A percentile compares a stretch with the other conserved stretches of the same genome.
Conservation (phyloP, 2,113 vertebrate species). For the Xyrauchen texanus region DNA sequence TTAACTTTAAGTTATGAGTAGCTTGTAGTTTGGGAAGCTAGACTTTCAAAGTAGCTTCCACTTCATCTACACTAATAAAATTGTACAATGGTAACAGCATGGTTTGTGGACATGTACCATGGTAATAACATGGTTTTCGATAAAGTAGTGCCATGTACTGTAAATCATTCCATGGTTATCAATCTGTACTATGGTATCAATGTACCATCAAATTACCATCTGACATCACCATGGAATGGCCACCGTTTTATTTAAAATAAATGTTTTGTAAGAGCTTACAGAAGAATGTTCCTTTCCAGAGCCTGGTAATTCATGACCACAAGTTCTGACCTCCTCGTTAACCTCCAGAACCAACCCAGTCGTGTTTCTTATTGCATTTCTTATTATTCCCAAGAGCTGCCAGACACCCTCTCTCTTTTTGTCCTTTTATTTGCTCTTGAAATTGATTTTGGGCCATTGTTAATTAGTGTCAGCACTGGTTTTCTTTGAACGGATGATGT, state of each 20-base stretch:
- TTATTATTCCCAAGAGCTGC: slow-evolving; percentile 46
- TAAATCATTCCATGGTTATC: too few species aligned
- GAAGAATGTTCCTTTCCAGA: slow-evolving; percentile 7
- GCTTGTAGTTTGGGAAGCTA: too few species aligned
- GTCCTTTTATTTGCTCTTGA: slow-evolving; percentile 55
- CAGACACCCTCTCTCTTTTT: slow-evolving; percentile 24
- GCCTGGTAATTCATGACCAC: background rate
- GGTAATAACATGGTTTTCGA: too few species aligned
- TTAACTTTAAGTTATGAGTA: too few species aligned
- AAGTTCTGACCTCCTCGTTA: slow-evolving; percentile 8
- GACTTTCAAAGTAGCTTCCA: too few species aligned
- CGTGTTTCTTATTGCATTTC: slow-evolving; percentile 27
- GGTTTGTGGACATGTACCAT: too few species aligned
- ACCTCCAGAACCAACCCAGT: slow-evolving; percentile 20
- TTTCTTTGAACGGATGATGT: slow-evolving; percentile 33
- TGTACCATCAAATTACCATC: background rate
- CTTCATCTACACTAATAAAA: too few species aligned
- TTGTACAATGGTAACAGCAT: too few species aligned
- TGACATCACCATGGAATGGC: background rate
- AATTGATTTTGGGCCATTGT: slow-evolving; percentile 62
- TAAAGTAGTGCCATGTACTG: too few species aligned
- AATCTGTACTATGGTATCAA: background rate
- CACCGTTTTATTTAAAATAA: background rate
- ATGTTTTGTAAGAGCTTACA: background rate
- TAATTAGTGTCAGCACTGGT: slow-evolving; percentile 63